A percentile compares a stretch with the other conserved stretches of the same genome.
These are phyloP conservation scores for Schizopygopsis pylzovi DNA, from an alignment of 2,797 vertebrate genomes.

Conservation along the genomic window DNA sequence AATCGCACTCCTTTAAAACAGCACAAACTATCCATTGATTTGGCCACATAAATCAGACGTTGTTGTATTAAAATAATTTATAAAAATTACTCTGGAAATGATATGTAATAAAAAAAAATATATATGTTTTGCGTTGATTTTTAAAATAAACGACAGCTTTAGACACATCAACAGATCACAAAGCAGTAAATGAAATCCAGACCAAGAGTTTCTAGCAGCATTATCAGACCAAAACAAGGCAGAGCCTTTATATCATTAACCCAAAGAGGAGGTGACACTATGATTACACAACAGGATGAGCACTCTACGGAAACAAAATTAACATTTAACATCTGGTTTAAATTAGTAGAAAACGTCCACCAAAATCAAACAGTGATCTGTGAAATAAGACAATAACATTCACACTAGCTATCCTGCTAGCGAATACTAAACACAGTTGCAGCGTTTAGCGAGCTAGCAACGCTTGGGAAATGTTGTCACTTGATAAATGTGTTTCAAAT, in stretches of 20 bases:
- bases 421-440: background rate
- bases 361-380: background rate
- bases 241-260: background rate
- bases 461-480: constrained; percentile 21
- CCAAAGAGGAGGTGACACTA: background rate
- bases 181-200: background rate
- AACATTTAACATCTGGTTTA: background rate
- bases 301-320: background rate
- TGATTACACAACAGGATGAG: background rate
- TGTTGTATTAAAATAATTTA: too few species aligned
- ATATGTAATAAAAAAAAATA: too few species aligned
- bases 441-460: constrained; percentile 19
- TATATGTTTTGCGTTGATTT: too few species aligned
- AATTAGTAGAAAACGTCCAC: background rate
- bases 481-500: background rate
- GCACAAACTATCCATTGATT: too few species aligned
- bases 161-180: background rate
- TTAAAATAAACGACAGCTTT: background rate
- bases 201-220: background rate
- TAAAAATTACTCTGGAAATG: too few species aligned
- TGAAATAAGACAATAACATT: constrained; percentile 23
- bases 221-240: background rate
- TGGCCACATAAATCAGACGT: too few species aligned
- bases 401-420: constrained; percentile 34
- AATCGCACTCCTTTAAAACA: background rate